Evolutionary conservation across 2,113 vertebrate genomes (phyloP).

Genomic region (Mirza zaza): DNA sequence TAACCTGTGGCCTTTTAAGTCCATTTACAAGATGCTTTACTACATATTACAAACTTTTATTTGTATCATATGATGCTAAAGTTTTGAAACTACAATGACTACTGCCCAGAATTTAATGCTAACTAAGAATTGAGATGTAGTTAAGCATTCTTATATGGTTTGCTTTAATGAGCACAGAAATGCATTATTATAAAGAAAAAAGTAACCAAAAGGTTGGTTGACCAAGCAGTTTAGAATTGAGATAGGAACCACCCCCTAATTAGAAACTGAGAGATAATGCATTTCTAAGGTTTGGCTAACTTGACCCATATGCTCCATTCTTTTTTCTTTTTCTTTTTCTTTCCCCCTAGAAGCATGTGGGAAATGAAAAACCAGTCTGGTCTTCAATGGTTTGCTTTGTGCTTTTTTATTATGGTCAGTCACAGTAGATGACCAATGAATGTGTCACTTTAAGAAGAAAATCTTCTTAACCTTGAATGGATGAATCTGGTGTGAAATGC

Average conservation of each 20-base stretch:
- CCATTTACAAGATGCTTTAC: neutral
- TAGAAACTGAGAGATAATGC: neutral
- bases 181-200: conserved; percentile 35
- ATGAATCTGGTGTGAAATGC: conserved; percentile 52
- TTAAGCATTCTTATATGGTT: conserved; percentile 27
- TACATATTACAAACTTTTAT: neutral
- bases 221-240: conserved; percentile 1
- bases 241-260: neutral
- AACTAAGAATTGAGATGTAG: neutral
- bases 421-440: neutral
- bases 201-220: neutral
- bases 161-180: conserved; percentile 6
- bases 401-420: neutral
- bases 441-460: conserved; percentile 63
- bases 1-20: neutral
- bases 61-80: neutral
- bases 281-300: neutral
- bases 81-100: neutral
- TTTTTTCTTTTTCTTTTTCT: neutral
- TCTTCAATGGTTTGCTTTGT: neutral
- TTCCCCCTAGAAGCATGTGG: neutral
- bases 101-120: neutral
- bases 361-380: neutral
- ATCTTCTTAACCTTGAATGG: conserved; percentile 63
- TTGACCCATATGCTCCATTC: neutral